These are phyloP conservation scores for Cheumatopsyche charites DNA, from an alignment of 1,140 invertebrate species.

Conservation along the genomic window DNA sequence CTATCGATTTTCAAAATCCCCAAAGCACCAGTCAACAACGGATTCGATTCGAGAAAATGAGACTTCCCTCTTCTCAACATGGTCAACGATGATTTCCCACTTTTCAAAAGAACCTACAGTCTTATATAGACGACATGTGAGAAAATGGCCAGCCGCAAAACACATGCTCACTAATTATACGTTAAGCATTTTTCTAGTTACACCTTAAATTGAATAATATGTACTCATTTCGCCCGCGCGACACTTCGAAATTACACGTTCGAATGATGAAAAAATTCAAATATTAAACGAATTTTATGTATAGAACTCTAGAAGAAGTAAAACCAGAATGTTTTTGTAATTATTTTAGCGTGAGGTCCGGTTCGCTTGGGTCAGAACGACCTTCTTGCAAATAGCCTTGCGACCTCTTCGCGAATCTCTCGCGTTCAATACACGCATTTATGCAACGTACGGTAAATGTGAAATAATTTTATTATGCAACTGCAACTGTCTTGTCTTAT, in stretches of 20 bases:
- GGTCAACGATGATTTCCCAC: not conserved
- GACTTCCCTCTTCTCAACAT: not conserved
- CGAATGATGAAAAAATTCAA: constrained; percentile 2
- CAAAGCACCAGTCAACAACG: not conserved
- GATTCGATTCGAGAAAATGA: constrained; percentile 13
- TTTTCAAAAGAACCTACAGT: too few species aligned
- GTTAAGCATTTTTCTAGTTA: not conserved
- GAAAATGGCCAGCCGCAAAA: not conserved
- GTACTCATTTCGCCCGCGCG: not conserved
- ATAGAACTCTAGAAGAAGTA: not conserved
- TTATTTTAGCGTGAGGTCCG: constrained; percentile 21
- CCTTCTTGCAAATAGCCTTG: constrained; percentile 23
- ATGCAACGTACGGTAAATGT: not conserved
- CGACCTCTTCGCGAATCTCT: constrained; percentile 19
- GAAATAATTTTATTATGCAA: not conserved
- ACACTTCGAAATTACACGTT: constrained; percentile 10
- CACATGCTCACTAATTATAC: not conserved
- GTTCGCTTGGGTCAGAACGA: constrained; percentile 14
- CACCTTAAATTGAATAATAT: not conserved
- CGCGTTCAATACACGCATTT: not conserved
- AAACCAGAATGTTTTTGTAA: constrained; percentile 21
- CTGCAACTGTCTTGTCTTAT: not conserved
- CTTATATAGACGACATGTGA: not conserved
- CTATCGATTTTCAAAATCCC: not conserved
- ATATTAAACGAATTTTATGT: not conserved